Conservation (phyloP, 2,797 vertebrate species). For the Phaenicophaeus curvirostris region DNA sequence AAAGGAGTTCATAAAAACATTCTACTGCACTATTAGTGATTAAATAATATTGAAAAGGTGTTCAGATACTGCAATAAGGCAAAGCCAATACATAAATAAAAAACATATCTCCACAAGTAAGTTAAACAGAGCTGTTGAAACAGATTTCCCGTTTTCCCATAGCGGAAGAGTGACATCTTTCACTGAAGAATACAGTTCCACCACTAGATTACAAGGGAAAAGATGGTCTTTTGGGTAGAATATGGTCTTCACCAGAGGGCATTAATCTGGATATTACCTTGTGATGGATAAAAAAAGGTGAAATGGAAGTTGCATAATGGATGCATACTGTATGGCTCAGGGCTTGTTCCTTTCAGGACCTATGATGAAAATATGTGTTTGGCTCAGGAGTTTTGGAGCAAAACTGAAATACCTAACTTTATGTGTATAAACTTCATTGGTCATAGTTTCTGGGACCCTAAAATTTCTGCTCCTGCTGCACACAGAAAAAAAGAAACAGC, state of each 20-base stretch:
- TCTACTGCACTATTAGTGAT: background rate
- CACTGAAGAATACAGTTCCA: background rate
- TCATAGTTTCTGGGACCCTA: background rate
- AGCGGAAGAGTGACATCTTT: background rate
- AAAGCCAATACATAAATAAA: background rate
- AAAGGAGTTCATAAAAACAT: background rate
- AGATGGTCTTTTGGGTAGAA: background rate
- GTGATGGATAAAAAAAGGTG: background rate
- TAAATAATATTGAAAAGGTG: background rate
- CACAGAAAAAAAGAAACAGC: background rate
- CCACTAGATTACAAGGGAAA: background rate
- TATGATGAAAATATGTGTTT: background rate
- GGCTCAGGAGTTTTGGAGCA: background rate
- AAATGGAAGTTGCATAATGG: background rate
- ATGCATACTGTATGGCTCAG: fast-evolving
- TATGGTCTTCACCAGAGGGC: background rate
- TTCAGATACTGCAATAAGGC: background rate
- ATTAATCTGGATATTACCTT: background rate
- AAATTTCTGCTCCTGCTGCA: background rate
- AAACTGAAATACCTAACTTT: background rate
- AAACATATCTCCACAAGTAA: background rate
- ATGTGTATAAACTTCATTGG: background rate
- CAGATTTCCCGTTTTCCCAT: background rate
- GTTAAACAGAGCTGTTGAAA: background rate
- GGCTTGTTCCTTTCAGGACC: background rate